phyloP scores from a whole-genome alignment of 2,797 vertebrate species.

The Galago senegalensis region DNA sequence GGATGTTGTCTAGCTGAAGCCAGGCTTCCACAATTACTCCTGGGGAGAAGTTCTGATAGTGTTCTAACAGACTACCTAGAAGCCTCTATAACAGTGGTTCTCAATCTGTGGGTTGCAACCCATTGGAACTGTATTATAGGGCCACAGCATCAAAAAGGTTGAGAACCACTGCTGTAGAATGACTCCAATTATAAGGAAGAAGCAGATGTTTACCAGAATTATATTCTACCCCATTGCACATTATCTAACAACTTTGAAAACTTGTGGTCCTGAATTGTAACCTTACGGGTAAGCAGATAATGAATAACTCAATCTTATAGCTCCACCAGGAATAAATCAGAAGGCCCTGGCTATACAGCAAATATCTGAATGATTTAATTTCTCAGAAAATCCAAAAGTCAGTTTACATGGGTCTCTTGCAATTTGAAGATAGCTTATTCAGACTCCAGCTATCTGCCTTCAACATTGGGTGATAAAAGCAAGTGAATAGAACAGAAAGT shows the following conservation, averaged over 20 bases:
- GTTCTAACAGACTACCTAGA: conserved; percentile 94
- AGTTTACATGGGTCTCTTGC: conserved; percentile 94
- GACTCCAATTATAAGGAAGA: conserved; percentile 93
- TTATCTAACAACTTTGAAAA: conserved; percentile 94
- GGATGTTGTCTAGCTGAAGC: conserved; percentile 90
- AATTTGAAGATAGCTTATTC: conserved; percentile 91
- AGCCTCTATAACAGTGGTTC: conserved; percentile 90
- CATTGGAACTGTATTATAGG: too few species aligned
- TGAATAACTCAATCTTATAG: conserved; percentile 94
- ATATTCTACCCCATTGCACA: conserved; percentile 91
- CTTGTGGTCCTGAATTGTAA: conserved; percentile 94
- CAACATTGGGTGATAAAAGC: conserved; percentile 31
- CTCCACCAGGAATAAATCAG: conserved; percentile 96
- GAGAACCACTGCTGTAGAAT: too few species aligned
- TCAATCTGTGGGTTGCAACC: too few species aligned
- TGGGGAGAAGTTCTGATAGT: conserved; percentile 93
- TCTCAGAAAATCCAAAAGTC: conserved; percentile 96
- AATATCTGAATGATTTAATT: conserved; percentile 94
- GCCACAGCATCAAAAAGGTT: too few species aligned
- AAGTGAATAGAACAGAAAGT: neutral
- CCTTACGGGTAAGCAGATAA: conserved; percentile 95
- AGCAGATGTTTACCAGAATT: conserved; percentile 92
- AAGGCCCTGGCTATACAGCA: conserved; percentile 95
- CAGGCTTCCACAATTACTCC: conserved; percentile 93
- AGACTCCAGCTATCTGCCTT: conserved; percentile 20